Conservation (phyloP, 2,888 invertebrate species). For the Protonemura montana region DNA sequence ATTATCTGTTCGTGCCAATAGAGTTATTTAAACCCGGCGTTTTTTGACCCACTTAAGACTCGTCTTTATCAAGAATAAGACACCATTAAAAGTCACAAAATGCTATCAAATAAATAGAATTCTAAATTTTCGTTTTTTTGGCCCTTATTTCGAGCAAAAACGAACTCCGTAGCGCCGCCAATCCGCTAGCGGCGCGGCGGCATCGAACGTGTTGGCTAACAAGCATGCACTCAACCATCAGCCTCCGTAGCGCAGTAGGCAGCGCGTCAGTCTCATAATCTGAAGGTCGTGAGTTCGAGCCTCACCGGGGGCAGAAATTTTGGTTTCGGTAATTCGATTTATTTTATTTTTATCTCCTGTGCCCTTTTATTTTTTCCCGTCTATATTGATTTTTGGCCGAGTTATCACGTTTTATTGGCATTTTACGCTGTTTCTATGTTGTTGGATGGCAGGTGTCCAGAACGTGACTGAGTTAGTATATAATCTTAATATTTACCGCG, state of each 20-base stretch:
- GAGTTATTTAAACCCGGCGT: no score
- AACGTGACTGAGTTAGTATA: neutral
- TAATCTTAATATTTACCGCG: neutral
- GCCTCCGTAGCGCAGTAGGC: conserved; percentile 50
- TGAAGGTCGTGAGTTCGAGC: conserved; percentile 51
- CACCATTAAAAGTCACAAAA: no score
- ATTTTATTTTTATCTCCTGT: neutral
- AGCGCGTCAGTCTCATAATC: conserved; percentile 50
- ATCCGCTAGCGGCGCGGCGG: no score
- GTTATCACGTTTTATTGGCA: neutral
- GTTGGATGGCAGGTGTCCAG: neutral
- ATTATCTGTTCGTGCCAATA: no score
- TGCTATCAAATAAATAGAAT: no score
- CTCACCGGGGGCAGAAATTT: conserved; percentile 51
- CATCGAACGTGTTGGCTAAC: neutral
- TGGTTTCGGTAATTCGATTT: conserved; percentile 50
- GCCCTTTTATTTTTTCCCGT: no score
- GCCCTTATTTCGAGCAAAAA: no score
- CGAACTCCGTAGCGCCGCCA: no score
- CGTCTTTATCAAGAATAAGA: no score
- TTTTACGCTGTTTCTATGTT: neutral
- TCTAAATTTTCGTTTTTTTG: no score
- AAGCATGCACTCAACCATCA: neutral
- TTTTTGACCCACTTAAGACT: no score
- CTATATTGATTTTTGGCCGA: no score